Conservation (phyloP, 2,113 vertebrate species). For the Pardalotus punctatus region DNA sequence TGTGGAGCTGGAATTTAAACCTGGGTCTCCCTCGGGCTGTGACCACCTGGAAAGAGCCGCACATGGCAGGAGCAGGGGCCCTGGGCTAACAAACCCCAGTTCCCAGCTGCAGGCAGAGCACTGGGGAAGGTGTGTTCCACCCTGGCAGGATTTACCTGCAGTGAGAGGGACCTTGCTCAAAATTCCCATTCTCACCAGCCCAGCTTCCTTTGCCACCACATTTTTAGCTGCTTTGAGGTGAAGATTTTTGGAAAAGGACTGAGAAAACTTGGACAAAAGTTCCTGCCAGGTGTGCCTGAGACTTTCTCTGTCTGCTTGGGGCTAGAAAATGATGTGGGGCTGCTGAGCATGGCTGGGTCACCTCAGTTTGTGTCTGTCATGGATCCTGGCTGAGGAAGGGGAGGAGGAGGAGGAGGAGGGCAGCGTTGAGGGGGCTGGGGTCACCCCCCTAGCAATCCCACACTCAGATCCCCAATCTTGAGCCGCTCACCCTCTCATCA, state of each 20-base stretch:
- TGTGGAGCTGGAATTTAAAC: background rate
- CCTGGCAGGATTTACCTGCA: background rate
- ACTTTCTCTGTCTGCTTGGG: background rate
- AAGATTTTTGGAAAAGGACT: background rate
- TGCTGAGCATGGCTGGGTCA: background rate
- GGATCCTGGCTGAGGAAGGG: background rate
- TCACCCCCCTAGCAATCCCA: background rate
- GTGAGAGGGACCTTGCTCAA: background rate
- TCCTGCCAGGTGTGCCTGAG: background rate
- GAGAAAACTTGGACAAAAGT: background rate
- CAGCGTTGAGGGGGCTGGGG: background rate
- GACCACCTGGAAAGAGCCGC: background rate
- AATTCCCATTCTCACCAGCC: background rate
- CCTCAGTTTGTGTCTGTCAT: background rate
- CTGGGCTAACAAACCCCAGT: background rate
- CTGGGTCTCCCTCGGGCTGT: background rate
- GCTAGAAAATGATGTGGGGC: background rate
- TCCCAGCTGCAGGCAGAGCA: background rate
- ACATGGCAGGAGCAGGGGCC: fast-evolving
- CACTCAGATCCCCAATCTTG: background rate
- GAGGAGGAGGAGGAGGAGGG: background rate
- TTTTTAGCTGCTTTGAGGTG: background rate
- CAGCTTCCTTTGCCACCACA: background rate
- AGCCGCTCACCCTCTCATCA: background rate
- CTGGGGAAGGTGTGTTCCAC: background rate